Evolutionary conservation across 2,888 invertebrate species (phyloP).

Genomic region (Pollenia angustigena): DNA sequence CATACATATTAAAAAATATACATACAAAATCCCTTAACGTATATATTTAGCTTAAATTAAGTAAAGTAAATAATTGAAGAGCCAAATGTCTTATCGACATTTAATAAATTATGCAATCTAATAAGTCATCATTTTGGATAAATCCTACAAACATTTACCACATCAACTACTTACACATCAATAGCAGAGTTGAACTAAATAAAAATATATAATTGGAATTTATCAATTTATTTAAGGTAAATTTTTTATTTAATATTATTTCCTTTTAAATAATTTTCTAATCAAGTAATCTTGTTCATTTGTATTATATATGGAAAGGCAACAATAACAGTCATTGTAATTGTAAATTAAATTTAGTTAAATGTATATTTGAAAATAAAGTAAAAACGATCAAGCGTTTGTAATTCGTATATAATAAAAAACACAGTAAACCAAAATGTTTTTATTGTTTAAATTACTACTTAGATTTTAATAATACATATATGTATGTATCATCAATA

Average conservation of each 20-base stretch:
- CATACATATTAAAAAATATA: slow-evolving; percentile 27
- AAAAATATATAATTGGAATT: not conserved
- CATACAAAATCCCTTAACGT: slow-evolving; percentile 35
- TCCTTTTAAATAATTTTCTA: not conserved
- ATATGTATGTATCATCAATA: no score
- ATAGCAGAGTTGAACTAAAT: not conserved
- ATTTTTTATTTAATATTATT: slow-evolving; percentile 3
- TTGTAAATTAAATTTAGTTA: slow-evolving; percentile 22
- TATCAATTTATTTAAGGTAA: not conserved
- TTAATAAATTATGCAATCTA: slow-evolving; percentile 33
- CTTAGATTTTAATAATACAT: no score
- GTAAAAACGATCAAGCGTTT: not conserved
- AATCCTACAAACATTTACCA: not conserved
- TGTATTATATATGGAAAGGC: not conserved
- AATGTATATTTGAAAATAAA: slow-evolving; percentile 29
- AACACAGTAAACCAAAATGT: not conserved
- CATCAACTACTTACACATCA: not conserved
- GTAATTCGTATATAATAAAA: slow-evolving; percentile 29
- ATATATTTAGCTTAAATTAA: slow-evolving; percentile 46
- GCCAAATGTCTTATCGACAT: slow-evolving; percentile 33
- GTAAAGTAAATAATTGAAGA: slow-evolving; percentile 10
- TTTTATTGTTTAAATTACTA: not conserved
- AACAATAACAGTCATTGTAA: not conserved
- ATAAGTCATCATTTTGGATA: not conserved
- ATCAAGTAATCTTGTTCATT: not conserved